phyloP scores from a whole-genome alignment of 2,113 vertebrate genomes.

The Athene noctua region DNA sequence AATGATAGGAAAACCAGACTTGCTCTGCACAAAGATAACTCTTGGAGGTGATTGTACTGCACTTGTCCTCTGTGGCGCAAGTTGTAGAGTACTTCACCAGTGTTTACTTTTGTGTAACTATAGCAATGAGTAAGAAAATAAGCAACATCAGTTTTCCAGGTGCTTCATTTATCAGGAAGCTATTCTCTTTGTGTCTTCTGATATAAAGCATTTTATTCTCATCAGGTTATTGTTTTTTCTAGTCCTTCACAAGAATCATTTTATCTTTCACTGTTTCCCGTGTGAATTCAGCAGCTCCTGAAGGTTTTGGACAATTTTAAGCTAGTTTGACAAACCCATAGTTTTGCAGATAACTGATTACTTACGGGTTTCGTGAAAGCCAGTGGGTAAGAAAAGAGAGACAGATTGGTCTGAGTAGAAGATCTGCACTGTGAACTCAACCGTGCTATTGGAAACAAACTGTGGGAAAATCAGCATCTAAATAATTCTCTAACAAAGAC shows the following conservation, averaged over 20 bases:
- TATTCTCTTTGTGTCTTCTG: not conserved
- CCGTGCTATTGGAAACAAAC: not conserved
- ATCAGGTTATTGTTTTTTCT: not conserved
- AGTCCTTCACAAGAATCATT: not conserved
- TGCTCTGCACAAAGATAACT: not conserved
- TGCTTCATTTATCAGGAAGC: not conserved
- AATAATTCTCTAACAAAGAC: not conserved
- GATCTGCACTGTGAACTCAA: not conserved
- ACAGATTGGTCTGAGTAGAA: not conserved
- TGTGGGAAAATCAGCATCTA: not conserved
- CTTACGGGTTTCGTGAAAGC: not conserved
- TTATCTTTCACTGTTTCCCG: accelerated
- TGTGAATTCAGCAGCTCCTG: not conserved
- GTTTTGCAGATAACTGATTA: not conserved
- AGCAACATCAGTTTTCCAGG: not conserved
- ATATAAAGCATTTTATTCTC: not conserved
- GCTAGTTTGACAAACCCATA: not conserved
- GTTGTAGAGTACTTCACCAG: not conserved
- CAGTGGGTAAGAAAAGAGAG: not conserved
- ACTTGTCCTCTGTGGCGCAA: not conserved
- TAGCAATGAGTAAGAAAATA: not conserved
- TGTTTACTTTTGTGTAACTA: not conserved
- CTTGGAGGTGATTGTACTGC: not conserved
- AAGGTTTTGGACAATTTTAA: not conserved
- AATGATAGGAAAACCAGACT: not conserved